Percentiles rank a stretch among this genome's conserved stretches.
These are phyloP conservation scores for Tromatobia lineatoria DNA, from an alignment of 2,888 invertebrate species.

Conservation along the genomic window DNA sequence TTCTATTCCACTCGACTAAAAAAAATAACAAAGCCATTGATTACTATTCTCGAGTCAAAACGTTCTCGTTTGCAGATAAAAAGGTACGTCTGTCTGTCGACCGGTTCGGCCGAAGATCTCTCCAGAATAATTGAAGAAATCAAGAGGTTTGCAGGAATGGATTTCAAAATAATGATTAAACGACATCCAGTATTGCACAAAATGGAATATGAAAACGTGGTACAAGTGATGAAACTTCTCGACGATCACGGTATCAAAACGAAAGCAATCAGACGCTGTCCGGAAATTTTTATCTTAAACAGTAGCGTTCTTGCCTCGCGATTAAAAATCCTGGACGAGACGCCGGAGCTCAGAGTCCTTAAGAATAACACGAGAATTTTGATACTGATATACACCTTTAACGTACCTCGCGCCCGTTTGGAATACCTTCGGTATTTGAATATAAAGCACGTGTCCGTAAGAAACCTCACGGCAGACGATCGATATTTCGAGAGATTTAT, in stretches of 20 bases:
- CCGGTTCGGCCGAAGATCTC: conserved; percentile 88
- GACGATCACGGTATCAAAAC: conserved; percentile 86
- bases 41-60: conserved; percentile 16
- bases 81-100: conserved; percentile 88
- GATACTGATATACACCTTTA: conserved; percentile 86
- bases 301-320: conserved; percentile 88
- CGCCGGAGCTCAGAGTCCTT: conserved; percentile 88
- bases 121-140: conserved; percentile 87
- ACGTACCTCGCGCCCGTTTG: conserved; percentile 86
- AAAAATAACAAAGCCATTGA: no score
- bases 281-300: conserved; percentile 88
- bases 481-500: conserved; percentile 84
- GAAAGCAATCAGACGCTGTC: conserved; percentile 86
- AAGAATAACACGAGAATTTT: conserved; percentile 88
- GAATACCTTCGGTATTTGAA: conserved; percentile 86
- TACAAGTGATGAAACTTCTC: conserved; percentile 87
- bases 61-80: conserved; percentile 84
- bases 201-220: conserved; percentile 87
- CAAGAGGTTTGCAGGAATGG: conserved; percentile 86
- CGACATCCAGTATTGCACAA: conserved; percentile 89
- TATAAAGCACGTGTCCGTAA: conserved; percentile 86
- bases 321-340: conserved; percentile 86
- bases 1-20: no score
- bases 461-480: conserved; percentile 84
- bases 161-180: conserved; percentile 86